Percentiles rank a stretch among this genome's conserved stretches.
These are phyloP conservation scores for Alethe diademata DNA, from an alignment of 2,113 vertebrate species.

Conservation along the genomic window DNA sequence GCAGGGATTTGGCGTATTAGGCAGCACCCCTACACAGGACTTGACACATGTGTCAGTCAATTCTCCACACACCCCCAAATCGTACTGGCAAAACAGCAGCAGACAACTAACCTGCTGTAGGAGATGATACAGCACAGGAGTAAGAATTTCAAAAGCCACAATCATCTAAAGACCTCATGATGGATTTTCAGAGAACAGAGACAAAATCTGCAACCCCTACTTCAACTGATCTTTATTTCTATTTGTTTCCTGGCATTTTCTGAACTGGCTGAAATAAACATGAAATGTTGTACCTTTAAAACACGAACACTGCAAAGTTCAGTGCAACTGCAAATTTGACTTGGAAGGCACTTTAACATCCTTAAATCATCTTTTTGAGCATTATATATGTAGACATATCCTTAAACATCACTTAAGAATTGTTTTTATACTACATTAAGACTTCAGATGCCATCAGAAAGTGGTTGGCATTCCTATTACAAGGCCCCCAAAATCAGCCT, in stretches of 20 bases:
- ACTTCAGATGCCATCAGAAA: not conserved
- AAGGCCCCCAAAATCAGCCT: not conserved
- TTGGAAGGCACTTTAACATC: not conserved
- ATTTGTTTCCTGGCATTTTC: not conserved
- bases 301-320: not conserved
- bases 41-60: not conserved
- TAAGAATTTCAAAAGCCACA: not conserved
- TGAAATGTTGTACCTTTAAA: not conserved
- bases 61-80: not conserved
- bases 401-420: not conserved
- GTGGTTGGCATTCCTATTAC: not conserved
- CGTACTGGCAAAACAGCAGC: rapidly evolving
- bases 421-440: not conserved
- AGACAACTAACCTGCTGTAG: not conserved
- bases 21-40: not conserved
- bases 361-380: not conserved
- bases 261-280: not conserved
- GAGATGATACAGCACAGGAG: not conserved
- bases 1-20: not conserved
- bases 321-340: not conserved
- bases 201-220: not conserved
- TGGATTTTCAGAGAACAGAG: not conserved
- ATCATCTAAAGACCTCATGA: not conserved
- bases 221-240: not conserved
- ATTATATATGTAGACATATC: not conserved